Percentiles rank a stretch among this genome's conserved stretches.
Evolutionary conservation across 2,113 vertebrate genomes (phyloP).

Genomic region (Otolemur garnettii): DNA sequence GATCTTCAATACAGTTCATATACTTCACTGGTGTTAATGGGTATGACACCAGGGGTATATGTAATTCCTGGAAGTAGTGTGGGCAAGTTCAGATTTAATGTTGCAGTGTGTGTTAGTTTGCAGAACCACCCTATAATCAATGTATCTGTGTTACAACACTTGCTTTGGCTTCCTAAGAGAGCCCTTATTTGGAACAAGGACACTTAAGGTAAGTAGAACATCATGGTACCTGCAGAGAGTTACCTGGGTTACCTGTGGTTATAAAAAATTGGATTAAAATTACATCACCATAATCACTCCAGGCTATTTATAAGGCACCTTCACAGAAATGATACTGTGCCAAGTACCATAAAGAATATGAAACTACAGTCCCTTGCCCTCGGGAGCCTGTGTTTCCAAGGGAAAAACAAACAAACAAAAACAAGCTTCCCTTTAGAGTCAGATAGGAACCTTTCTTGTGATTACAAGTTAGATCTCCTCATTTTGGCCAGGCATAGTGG

Average conservation of each 20-base stretch:
- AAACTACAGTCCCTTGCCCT: not conserved
- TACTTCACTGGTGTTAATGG: not conserved
- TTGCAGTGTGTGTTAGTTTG: not conserved
- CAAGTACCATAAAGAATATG: not conserved
- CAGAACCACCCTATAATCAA: not conserved
- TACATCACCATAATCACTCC: not conserved
- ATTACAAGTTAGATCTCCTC: not conserved
- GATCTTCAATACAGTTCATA: not conserved
- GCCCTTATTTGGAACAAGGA: not conserved
- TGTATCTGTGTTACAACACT: not conserved
- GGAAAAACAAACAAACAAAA: not conserved
- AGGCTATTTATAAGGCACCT: not conserved
- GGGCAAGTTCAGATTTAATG: conserved; percentile 5
- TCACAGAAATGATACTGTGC: not conserved
- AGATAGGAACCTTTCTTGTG: not conserved
- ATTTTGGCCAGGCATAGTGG: no score
- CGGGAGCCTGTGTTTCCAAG: not conserved
- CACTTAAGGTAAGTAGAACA: not conserved
- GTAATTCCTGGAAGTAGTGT: not conserved
- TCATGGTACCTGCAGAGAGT: not conserved
- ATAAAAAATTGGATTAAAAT: conserved; percentile 11
- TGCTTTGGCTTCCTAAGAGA: not conserved
- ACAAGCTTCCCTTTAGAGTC: not conserved
- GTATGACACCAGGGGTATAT: not conserved
- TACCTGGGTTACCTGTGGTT: conserved; percentile 8